phyloP scores from a whole-genome alignment of 2,797 vertebrate genomes.

The Ctenopoma multispine region DNA sequence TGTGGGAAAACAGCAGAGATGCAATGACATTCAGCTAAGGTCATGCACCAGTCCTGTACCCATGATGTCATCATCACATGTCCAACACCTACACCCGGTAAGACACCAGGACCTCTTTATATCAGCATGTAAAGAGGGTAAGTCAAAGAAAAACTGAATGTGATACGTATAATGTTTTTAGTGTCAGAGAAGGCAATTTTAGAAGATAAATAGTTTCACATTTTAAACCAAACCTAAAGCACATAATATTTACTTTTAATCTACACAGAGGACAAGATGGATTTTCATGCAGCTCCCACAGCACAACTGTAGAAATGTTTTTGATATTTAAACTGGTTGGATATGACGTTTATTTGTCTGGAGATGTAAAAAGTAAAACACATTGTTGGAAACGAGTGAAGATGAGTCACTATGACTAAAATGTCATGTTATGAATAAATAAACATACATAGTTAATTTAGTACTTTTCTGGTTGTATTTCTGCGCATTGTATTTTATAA shows the following conservation, averaged over 20 bases:
- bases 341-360: background rate
- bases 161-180: conserved; percentile 22
- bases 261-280: background rate
- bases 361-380: background rate
- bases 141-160: background rate
- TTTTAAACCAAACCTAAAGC: background rate
- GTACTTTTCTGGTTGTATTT: conserved; percentile 2
- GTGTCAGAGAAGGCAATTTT: background rate
- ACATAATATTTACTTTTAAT: background rate
- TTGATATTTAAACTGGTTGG: background rate
- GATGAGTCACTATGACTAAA: background rate
- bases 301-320: background rate
- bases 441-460: background rate
- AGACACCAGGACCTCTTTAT: conserved; percentile 15
- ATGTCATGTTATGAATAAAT: background rate
- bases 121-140: background rate
- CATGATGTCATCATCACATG: conserved; percentile 24
- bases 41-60: conserved; percentile 4
- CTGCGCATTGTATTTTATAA: background rate
- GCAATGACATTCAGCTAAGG: conserved; percentile 43
- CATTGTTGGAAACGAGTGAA: background rate
- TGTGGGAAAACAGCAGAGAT: conserved; percentile 4
- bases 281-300: background rate
- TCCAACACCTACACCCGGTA: background rate
- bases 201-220: conserved; percentile 9